A percentile compares a stretch with the other conserved stretches of the same genome.
These are phyloP conservation scores for Microcebus jonahi DNA, from an alignment of 2,113 vertebrate genomes.

Conservation along the genomic window DNA sequence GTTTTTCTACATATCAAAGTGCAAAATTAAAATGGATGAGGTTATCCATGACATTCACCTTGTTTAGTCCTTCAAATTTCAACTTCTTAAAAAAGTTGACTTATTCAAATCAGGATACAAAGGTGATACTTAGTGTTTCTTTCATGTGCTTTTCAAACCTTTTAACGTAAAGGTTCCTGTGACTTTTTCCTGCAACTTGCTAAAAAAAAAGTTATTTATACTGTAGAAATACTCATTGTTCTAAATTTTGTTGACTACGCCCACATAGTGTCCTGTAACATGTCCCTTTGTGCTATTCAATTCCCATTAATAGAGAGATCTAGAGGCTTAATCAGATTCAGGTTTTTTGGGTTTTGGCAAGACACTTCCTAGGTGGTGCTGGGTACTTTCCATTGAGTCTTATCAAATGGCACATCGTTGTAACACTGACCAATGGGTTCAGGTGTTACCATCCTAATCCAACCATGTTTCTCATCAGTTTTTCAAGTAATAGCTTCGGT, in stretches of 20 bases:
- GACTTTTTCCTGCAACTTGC: neutral
- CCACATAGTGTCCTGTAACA: neutral
- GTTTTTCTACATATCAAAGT: neutral
- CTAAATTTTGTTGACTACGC: neutral
- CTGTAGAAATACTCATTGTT: neutral
- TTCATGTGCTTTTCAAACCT: neutral
- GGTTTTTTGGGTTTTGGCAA: neutral
- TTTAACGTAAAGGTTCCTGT: neutral
- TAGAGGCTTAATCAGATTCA: neutral
- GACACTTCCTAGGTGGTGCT: neutral
- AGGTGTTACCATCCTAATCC: neutral
- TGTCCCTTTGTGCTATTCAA: neutral
- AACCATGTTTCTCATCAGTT: neutral
- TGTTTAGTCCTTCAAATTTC: neutral
- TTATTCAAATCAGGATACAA: neutral
- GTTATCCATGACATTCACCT: neutral
- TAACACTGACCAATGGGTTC: neutral
- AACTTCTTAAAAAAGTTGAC: neutral
- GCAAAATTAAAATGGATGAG: constrained; percentile 10
- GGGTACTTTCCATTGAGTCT: neutral
- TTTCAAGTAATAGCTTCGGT: constrained; percentile 3
- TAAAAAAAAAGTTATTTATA: neutral
- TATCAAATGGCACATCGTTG: neutral
- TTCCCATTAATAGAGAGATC: neutral
- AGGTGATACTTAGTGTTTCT: neutral